Base-by-base conservation (phyloP, 2,797 vertebrate genomes). In the Sylvia borin region DNA sequence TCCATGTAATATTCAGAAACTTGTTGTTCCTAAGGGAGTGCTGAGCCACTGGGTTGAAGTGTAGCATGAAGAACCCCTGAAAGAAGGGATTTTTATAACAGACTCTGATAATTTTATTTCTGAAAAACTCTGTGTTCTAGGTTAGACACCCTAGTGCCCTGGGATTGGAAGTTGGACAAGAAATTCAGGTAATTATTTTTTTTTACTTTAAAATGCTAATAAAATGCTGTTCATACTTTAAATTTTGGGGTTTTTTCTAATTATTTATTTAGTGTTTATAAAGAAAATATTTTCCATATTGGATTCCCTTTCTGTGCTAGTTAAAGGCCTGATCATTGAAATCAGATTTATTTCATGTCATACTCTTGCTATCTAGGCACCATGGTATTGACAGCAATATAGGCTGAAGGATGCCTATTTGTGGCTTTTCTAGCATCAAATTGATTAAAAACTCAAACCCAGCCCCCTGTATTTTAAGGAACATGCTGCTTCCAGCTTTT, bases 131-230 rank as follows among this genome's bases (percentile, higher is more conserved):
- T 96, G 9, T 96, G 10, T 97, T 98, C 80, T 95, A 99, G 99
- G 99, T 99, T 88, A 98, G 98, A 97, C 99, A 99, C 95, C 99
- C 99, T 22, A 99, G 98, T 97, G 99, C 99, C 89, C 97, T 99
- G 91, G 99, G 99, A 92, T 98, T 99, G 91, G 99, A 99, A 90
- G 98, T 99, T 95, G 99, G 99, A 70, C 99, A 99, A 95, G 98
- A 99, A 98, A 99, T 99, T 97, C 99, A 99, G 99, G 99, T 99
- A 98, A 67, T 50, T 60, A 11, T 38, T 84, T 77, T 54, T 36
- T 82, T 8, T 42, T 45, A 61, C 38, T 78, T 90, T 22, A 81
- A 89, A 83, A 54, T 61, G 6, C 38, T 57, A 32, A 45, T 15
- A 45, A 89, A 73, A 29, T 10, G 9, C 11, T 19, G 11, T 14